Percentiles rank a stretch among this genome's conserved stretches.
Evolutionary conservation across 2,113 vertebrate species (phyloP).

Genomic region (Haemorhous mexicanus): DNA sequence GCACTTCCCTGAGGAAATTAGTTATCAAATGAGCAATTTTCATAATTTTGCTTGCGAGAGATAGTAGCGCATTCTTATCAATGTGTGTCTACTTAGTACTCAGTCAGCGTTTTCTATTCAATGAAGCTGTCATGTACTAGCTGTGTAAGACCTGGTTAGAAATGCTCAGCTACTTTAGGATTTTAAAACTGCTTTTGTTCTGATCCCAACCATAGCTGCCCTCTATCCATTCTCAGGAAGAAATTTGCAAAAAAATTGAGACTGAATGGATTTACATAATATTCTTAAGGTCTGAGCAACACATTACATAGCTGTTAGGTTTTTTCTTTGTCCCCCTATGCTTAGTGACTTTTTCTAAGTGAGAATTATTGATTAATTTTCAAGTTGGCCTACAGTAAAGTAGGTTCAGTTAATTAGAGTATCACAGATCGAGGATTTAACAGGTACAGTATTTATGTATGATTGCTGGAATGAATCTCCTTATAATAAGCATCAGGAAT

Average conservation of each 20-base stretch:
- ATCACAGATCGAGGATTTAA: neutral
- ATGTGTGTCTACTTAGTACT: neutral
- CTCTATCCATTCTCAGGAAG: neutral
- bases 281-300: neutral
- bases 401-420: neutral
- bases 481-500: neutral
- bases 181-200: neutral
- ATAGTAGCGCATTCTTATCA: neutral
- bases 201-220: neutral
- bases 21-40: neutral
- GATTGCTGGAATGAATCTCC: neutral
- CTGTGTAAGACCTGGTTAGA: neutral
- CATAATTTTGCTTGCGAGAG: neutral
- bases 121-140: neutral
- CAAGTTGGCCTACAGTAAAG: neutral
- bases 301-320: neutral
- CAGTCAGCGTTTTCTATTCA: neutral
- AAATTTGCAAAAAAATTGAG: neutral
- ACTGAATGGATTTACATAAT: neutral
- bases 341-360: neutral
- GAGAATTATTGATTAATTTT: neutral
- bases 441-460: neutral
- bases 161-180: neutral
- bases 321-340: rapidly evolving
- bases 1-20: neutral